These are phyloP conservation scores for Drosophila auraria DNA, from an alignment of 1,140 invertebrate genomes.

Conservation along the genomic window DNA sequence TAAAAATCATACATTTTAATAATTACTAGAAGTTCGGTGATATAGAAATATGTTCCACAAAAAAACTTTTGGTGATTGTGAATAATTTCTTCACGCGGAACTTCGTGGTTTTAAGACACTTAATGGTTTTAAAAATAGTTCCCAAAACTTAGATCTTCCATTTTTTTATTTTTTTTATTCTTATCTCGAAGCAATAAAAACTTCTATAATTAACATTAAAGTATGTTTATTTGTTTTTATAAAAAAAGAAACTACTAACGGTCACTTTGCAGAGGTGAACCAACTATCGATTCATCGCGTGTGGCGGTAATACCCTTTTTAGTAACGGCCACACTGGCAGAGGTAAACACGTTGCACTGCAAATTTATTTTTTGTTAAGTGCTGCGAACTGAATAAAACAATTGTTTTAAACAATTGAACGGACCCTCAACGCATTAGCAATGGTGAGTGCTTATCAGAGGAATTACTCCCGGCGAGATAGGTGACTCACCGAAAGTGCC, in stretches of 20 bases:
- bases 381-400: slow-evolving; percentile 33
- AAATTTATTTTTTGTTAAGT: slow-evolving; percentile 25
- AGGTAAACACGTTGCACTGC: slow-evolving; percentile 77
- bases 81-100: too few relatives aligned
- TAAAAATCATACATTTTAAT: too few relatives aligned
- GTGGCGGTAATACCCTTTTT: fast-evolving
- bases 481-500: slow-evolving; percentile 11
- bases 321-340: slow-evolving; percentile 7
- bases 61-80: too few relatives aligned
- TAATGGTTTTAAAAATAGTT: too few relatives aligned
- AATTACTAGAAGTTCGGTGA: too few relatives aligned
- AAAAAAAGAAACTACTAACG: background rate
- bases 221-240: background rate
- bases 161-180: too few relatives aligned
- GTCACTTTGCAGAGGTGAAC: background rate
- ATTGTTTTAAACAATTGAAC: slow-evolving; percentile 54
- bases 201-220: too few relatives aligned
- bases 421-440: background rate
- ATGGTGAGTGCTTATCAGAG: slow-evolving; percentile 48
- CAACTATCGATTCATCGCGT: background rate
- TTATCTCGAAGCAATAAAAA: too few relatives aligned
- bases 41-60: too few relatives aligned
- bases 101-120: too few relatives aligned
- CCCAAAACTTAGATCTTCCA: too few relatives aligned
- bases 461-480: background rate